These are phyloP conservation scores for Chelonia mydas DNA, from an alignment of 2,797 vertebrate genomes.

Conservation along the genomic window DNA sequence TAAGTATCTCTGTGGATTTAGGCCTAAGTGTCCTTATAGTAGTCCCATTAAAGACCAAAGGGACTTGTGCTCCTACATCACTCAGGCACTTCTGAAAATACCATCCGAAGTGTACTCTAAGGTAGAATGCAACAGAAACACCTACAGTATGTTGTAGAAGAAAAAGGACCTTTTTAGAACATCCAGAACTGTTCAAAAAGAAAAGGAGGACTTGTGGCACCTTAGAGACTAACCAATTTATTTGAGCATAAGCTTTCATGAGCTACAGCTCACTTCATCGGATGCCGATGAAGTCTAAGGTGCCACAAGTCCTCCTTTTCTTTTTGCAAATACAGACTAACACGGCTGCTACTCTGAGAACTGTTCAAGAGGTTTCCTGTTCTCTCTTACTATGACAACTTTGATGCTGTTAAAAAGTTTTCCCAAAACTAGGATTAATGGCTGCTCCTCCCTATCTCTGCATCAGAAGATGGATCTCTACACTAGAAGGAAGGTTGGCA, in stretches of 20 bases:
- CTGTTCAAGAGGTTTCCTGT: background rate
- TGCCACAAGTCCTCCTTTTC: no score
- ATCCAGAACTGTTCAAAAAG: background rate
- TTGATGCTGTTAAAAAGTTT: background rate
- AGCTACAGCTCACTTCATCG: no score
- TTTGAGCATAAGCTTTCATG: no score
- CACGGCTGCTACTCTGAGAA: background rate
- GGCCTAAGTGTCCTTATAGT: background rate
- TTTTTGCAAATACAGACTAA: no score
- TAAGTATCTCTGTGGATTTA: background rate
- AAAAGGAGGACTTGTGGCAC: no score
- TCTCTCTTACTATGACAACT: background rate
- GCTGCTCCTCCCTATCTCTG: background rate
- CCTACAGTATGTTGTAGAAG: accelerated
- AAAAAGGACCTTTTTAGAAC: background rate
- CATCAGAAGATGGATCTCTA: background rate
- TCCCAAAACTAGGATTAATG: background rate
- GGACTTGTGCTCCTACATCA: background rate
- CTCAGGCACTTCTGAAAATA: background rate
- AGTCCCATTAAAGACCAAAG: background rate
- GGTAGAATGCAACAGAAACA: background rate
- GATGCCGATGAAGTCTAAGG: no score
- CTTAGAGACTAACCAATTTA: no score
- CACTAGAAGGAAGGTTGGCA: background rate
- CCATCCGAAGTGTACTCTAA: background rate